A percentile compares a stretch with the other conserved stretches of the same genome.
Evolutionary conservation across 2,113 vertebrate species (phyloP).

Genomic region (Vireo altiloquus): DNA sequence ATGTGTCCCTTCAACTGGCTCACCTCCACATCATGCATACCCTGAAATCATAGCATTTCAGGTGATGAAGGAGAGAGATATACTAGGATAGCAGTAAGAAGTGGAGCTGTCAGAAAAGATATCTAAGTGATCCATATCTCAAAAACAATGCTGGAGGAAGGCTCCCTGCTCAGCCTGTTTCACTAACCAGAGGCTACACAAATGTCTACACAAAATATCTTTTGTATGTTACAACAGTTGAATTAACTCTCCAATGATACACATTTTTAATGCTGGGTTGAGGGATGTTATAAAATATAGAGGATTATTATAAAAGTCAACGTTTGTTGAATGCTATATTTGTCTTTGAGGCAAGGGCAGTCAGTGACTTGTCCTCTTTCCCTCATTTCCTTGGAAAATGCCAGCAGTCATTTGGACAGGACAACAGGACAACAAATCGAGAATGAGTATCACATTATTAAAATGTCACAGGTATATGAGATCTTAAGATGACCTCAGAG

Average conservation of each 20-base stretch:
- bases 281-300: not conserved
- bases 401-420: too few relatives aligned
- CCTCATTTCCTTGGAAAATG: not conserved
- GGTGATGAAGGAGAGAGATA: not conserved
- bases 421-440: not conserved
- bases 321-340: not conserved
- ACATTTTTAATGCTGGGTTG: not conserved
- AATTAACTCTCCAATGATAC: not conserved
- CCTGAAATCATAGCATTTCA: too few relatives aligned
- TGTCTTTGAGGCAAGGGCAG: not conserved
- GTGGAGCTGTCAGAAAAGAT: not conserved
- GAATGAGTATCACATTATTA: not conserved
- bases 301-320: not conserved
- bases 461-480: not conserved
- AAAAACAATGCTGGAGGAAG: not conserved
- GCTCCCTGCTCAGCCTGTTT: not conserved
- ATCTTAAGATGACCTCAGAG: not conserved
- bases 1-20: not conserved
- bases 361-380: not conserved
- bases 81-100: accelerated
- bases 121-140: not conserved
- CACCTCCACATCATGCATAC: not conserved
- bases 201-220: not conserved
- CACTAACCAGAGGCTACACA: accelerated
- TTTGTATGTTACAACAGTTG: not conserved